Conservation (phyloP, 2,113 vertebrate species). For the Ciconia stormi region DNA sequence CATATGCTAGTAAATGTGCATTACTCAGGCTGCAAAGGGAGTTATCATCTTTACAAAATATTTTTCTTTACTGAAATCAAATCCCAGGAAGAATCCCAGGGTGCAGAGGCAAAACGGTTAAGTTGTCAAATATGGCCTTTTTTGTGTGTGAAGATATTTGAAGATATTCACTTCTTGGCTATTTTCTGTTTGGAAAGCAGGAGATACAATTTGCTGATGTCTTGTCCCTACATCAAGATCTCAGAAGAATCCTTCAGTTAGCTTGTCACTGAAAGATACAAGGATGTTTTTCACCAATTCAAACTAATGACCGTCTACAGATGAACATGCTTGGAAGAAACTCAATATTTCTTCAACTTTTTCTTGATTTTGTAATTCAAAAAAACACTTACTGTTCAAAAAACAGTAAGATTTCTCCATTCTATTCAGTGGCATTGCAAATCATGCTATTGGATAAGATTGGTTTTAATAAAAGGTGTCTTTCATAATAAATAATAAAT, state of each 20-base stretch:
- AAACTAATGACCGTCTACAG: background rate
- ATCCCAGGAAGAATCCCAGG: background rate
- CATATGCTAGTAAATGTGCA: background rate
- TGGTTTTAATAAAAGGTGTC: background rate
- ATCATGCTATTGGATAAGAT: background rate
- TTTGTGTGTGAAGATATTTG: background rate
- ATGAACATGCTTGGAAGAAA: background rate
- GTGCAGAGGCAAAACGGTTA: background rate
- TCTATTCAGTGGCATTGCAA: background rate
- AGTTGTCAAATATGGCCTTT: background rate
- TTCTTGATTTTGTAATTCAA: background rate
- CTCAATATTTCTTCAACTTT: background rate
- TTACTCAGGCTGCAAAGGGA: background rate
- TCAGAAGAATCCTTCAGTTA: background rate
- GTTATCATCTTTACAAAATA: background rate
- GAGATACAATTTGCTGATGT: background rate
- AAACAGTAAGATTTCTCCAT: background rate
- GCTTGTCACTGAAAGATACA: background rate
- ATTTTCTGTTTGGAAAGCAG: background rate
- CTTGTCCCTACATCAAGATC: background rate
- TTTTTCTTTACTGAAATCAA: slow-evolving; percentile 25
- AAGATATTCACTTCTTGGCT: background rate
- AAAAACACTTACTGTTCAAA: background rate
- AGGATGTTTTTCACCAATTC: background rate
- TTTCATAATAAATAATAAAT: background rate